These are phyloP conservation scores for Drosophila percnosoma DNA, from an alignment of 2,888 invertebrate species.

Conservation along the genomic window DNA sequence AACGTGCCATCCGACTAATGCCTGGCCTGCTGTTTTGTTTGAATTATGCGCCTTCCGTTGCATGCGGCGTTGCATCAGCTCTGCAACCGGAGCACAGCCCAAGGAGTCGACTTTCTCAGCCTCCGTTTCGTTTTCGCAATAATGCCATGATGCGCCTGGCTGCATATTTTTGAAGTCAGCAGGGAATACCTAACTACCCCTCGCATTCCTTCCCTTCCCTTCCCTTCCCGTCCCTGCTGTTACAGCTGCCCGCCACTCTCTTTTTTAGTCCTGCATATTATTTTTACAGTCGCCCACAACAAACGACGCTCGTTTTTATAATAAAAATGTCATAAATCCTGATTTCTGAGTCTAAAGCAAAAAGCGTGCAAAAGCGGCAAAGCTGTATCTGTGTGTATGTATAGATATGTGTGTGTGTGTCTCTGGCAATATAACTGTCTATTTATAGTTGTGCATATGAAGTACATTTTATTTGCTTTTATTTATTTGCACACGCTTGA, in stretches of 20 bases:
- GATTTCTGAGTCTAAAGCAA: slow-evolving; percentile 75
- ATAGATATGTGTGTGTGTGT: slow-evolving; percentile 8
- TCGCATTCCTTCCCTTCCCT: not conserved
- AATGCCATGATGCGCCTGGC: slow-evolving; percentile 70
- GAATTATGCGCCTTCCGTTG: slow-evolving; percentile 79
- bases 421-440: slow-evolving; percentile 70
- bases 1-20: slow-evolving; percentile 17
- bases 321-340: slow-evolving; percentile 82
- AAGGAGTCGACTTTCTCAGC: slow-evolving; percentile 36
- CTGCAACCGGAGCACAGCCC: slow-evolving; percentile 41
- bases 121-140: slow-evolving; percentile 35
- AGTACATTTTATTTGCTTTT: slow-evolving; percentile 74
- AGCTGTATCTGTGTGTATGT: slow-evolving; percentile 8
- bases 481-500: slow-evolving; percentile 63
- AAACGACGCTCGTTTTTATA: slow-evolving; percentile 70
- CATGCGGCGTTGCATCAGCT: slow-evolving; percentile 67
- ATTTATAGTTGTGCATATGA: slow-evolving; percentile 69
- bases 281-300: slow-evolving; percentile 57
- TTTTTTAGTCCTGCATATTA: slow-evolving; percentile 39
- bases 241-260: not conserved
- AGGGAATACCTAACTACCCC: slow-evolving; percentile 25
- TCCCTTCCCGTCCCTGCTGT: not conserved
- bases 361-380: slow-evolving; percentile 67
- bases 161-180: slow-evolving; percentile 74
- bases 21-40: slow-evolving; percentile 70